These are phyloP conservation scores for Cylindroiulus punctatus DNA, from an alignment of 2,888 invertebrate genomes.

Conservation along the genomic window DNA sequence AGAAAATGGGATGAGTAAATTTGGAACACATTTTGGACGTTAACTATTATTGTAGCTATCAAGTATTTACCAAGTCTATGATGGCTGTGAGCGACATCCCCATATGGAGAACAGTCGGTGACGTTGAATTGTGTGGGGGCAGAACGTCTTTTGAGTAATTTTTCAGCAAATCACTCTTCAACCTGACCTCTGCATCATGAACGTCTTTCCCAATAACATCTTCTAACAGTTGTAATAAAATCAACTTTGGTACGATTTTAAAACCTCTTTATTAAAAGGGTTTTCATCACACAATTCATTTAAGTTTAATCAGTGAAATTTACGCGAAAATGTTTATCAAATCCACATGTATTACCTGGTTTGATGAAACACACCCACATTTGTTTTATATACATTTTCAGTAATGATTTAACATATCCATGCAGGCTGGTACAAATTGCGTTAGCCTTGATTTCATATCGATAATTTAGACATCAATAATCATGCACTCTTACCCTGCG, in stretches of 20 bases:
- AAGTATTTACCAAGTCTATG: slow-evolving; percentile 14
- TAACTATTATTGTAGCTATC: neutral
- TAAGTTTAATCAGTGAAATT: no score
- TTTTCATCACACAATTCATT: no score
- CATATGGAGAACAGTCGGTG: neutral
- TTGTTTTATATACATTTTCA: no score
- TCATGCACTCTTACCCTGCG: neutral
- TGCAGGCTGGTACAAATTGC: no score
- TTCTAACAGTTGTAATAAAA: neutral
- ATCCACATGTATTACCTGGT: no score
- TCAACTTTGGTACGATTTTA: no score
- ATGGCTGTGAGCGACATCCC: neutral
- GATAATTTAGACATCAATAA: no score
- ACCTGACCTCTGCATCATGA: slow-evolving; percentile 31
- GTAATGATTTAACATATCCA: no score
- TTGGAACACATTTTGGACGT: neutral
- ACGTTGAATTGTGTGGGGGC: slow-evolving; percentile 3
- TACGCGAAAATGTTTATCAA: no score
- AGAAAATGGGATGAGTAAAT: neutral
- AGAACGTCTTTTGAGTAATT: neutral
- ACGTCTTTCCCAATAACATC: neutral
- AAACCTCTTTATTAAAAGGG: no score
- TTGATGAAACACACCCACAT: no score
- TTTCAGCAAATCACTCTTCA: slow-evolving; percentile 24
- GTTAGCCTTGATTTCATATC: no score